phyloP scores from a whole-genome alignment of 2,797 vertebrate species.

The Sebastes taczanowskii region DNA sequence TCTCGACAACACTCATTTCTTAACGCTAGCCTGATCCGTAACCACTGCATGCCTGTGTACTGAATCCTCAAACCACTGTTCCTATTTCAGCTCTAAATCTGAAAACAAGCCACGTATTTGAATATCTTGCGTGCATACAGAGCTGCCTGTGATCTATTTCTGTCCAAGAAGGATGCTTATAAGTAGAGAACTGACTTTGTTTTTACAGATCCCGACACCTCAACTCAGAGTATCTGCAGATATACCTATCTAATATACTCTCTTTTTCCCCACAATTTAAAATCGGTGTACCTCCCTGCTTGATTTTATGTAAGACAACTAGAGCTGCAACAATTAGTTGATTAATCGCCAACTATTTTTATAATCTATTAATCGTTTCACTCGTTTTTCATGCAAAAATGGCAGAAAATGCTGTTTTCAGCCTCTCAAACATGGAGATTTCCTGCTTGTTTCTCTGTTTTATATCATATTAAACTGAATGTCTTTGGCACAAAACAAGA shows the following conservation, averaged over 20 bases:
- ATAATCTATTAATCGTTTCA: no score
- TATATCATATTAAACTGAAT: no score
- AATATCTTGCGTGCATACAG: neutral
- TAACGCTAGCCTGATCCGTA: neutral
- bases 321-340: neutral
- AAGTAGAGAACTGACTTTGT: neutral
- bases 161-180: neutral
- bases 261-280: neutral
- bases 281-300: neutral
- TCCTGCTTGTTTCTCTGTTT: no score
- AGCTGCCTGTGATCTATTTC: neutral
- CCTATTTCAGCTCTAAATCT: neutral
- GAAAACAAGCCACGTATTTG: neutral
- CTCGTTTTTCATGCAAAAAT: neutral
- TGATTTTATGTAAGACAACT: neutral
- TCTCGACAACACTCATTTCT: neutral
- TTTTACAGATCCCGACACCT: neutral
- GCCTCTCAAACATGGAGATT: no score
- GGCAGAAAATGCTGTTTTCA: neutral
- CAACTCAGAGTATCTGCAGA: neutral
- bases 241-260: neutral
- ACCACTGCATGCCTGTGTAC: neutral
- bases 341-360: no score
- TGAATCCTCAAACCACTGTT: neutral
- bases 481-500: no score